Conservation (phyloP, 2,888 invertebrate genomes). For the Lepidochrysops patricia region DNA sequence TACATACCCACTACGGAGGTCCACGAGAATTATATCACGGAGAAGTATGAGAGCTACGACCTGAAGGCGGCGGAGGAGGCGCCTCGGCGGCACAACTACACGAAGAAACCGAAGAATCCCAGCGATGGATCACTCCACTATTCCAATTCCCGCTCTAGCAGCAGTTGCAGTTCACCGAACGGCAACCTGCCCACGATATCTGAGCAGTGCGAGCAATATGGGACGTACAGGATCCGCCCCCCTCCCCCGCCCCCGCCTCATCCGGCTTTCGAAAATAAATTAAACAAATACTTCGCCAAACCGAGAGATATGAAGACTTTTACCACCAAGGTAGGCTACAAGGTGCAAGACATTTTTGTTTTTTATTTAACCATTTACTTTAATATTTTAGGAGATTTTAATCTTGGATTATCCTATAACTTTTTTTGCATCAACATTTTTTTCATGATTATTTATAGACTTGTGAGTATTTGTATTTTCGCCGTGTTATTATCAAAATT, state of each 20-base stretch:
- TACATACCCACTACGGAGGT: slow-evolving; percentile 61
- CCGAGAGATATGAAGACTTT: slow-evolving; percentile 52
- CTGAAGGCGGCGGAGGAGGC: slow-evolving; percentile 51
- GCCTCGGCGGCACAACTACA: slow-evolving; percentile 51
- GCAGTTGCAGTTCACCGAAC: slow-evolving; percentile 62
- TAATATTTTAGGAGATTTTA: too few relatives aligned
- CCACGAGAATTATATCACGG: slow-evolving; percentile 54
- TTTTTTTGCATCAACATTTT: too few relatives aligned
- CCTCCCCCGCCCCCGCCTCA: slow-evolving; percentile 36
- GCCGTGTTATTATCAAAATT: too few relatives aligned
- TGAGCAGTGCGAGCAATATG: slow-evolving; percentile 58
- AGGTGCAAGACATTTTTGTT: too few relatives aligned
- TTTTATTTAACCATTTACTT: too few relatives aligned
- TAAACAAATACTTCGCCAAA: slow-evolving; percentile 61
- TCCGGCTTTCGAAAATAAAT: slow-evolving; percentile 49
- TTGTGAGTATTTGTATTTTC: too few relatives aligned
- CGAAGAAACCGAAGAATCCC: slow-evolving; percentile 61
- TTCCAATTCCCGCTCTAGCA: slow-evolving; percentile 60
- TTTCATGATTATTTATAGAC: too few relatives aligned
- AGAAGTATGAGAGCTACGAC: slow-evolving; percentile 63
- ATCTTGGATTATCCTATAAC: too few relatives aligned
- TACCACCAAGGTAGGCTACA: slow-evolving; percentile 44
- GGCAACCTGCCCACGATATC: slow-evolving; percentile 63
- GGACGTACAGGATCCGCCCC: slow-evolving; percentile 48
- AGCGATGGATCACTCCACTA: slow-evolving; percentile 62